Base-by-base conservation (phyloP, 1,140 invertebrate genomes). In the Meloidogyne exigua region DNA sequence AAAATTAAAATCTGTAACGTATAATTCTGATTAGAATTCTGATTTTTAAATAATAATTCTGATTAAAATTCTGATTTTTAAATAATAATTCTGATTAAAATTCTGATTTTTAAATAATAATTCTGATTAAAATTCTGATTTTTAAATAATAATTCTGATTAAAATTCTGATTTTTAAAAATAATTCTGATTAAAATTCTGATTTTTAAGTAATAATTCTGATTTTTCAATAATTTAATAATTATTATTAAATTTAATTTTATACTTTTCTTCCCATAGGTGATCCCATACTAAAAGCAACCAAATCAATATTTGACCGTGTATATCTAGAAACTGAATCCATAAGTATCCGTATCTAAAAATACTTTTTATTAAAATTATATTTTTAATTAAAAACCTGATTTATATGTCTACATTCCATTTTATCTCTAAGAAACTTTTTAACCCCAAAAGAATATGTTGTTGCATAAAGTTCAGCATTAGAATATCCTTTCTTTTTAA, bases 261-360 rank as follows among this genome's bases (percentile, higher is more conserved):
- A 7, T 32, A 72, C 70, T 63, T 79, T 79, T 66, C 77, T 39
- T 5, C 76, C 42, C 7, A 78, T 77, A 23, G 77, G 32, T 25
- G 66, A 78, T 21, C 77, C 77, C 77, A 79, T 79, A 42, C 69
- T 75, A 65, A 75, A 79, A 23, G 49, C 77, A 64, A 79, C 42
- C 12, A 79, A 18, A 25, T 79, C 77, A 11, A 79, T 66, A 42
- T 64, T 62, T 13, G 74, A 25, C 10, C 66, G 65, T 36, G 77
- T 78, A 62, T 68, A 79, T 68, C 68, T 26, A 42, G n/a, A 23
- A 28, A 78, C 64, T 28, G 76, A 39, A 62, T 28, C 28, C 13
- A 79, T 77, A 13, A 68, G 15, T 21, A 76, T 10, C 13, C 68
- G 21, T 36, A 76, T 13, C 75, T 72, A 32, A 49, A 23, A 57